Conservation (phyloP, 2,113 vertebrate species). For the Australoheros scitulus region DNA sequence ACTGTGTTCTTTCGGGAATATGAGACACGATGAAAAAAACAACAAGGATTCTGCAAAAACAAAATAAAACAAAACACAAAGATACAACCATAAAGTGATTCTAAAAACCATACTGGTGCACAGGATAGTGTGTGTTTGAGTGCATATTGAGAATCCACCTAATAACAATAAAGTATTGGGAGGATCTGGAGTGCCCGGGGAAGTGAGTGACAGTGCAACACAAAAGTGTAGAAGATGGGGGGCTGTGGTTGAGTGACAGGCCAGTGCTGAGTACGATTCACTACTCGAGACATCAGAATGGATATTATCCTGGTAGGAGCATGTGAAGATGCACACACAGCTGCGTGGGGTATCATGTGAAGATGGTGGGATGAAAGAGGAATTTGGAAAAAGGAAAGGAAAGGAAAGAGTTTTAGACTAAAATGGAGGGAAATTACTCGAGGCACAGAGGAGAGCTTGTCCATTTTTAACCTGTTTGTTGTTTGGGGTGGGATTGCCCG, state of each 20-base stretch:
- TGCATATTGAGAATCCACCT: slow-evolving; percentile 23
- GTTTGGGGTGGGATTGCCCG: slow-evolving; percentile 34
- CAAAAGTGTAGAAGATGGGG: slow-evolving; percentile 9
- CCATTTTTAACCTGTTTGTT: slow-evolving; percentile 38
- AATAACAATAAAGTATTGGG: slow-evolving; percentile 17
- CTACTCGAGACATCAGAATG: slow-evolving; percentile 18
- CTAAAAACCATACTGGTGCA: slow-evolving; percentile 61
- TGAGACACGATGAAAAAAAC: slow-evolving; percentile 49
- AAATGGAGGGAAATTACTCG: slow-evolving; percentile 50
- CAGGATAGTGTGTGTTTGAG: slow-evolving; percentile 38
- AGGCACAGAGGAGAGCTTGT: slow-evolving; percentile 36
- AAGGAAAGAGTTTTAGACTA: slow-evolving; percentile 46
- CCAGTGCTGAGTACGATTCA: slow-evolving; percentile 15
- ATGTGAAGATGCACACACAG: slow-evolving; percentile 52
- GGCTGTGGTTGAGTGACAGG: slow-evolving; percentile 41
- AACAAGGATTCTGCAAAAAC: slow-evolving; percentile 50
- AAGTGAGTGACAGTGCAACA: slow-evolving; percentile 61
- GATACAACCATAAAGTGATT: slow-evolving; percentile 35
- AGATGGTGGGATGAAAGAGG: slow-evolving; percentile 39
- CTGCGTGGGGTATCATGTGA: slow-evolving; percentile 45
- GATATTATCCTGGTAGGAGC: slow-evolving; percentile 33
- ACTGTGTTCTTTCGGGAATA: slow-evolving; percentile 7
- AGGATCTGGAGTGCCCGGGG: slow-evolving; percentile 23
- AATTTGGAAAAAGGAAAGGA: slow-evolving; percentile 14
- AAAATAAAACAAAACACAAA: slow-evolving; percentile 21